These are phyloP conservation scores for Mesocentrotus franciscanus DNA, from an alignment of 53 echinoderm and acorn worm species.

Conservation along the genomic window DNA sequence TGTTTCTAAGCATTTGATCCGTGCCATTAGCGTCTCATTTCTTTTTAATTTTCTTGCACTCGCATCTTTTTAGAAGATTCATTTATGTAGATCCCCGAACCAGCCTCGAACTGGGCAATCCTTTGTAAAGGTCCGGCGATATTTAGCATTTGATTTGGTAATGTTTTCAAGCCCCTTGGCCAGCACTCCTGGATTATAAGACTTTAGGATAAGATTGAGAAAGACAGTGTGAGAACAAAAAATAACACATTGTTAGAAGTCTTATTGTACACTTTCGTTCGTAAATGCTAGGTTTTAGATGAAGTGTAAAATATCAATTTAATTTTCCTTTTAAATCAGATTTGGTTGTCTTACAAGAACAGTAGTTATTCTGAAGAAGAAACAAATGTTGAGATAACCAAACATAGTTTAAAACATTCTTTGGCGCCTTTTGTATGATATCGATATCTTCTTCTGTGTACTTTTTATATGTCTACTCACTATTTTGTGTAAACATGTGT, in stretches of 20 bases:
- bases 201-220: not conserved
- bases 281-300: not conserved
- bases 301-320: not conserved
- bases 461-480: not conserved
- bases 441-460: not conserved
- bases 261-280: not conserved
- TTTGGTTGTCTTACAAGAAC: not conserved
- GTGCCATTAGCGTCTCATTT: slow-evolving; percentile 58
- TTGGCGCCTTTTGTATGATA: not conserved
- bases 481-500: not conserved
- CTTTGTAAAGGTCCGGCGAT: slow-evolving; percentile 55
- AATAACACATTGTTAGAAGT: slow-evolving; percentile 30
- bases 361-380: not conserved
- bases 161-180: slow-evolving; percentile 53
- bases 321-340: not conserved
- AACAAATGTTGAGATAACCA: not conserved
- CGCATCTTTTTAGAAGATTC: slow-evolving; percentile 11
- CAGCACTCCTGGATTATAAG: slow-evolving; percentile 32
- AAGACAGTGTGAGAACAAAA: not conserved
- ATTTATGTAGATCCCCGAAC: slow-evolving; percentile 37
- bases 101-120: slow-evolving; percentile 41
- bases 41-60: slow-evolving; percentile 44
- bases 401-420: not conserved
- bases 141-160: slow-evolving; percentile 54
- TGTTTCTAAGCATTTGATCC: slow-evolving; percentile 37